These are phyloP conservation scores for Vannuccia rotundouncinata DNA, from an alignment of 2,888 invertebrate species.

Conservation along the genomic window DNA sequence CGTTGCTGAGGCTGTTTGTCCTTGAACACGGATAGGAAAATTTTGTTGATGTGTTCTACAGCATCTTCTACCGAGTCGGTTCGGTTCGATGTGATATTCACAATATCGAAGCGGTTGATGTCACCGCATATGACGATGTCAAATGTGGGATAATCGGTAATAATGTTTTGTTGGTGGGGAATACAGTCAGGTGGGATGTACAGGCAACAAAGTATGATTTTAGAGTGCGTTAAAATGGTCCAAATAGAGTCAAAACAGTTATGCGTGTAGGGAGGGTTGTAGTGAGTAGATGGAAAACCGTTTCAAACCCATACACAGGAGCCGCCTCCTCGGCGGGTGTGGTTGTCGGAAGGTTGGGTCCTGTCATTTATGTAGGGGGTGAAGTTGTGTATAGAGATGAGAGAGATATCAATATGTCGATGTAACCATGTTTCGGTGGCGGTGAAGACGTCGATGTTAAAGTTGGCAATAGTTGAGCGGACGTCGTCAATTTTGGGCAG, in stretches of 20 bases:
- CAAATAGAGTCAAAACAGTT: not conserved
- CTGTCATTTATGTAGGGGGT: not conserved
- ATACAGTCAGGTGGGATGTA: not conserved
- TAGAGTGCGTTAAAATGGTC: not conserved
- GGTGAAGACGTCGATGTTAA: not conserved
- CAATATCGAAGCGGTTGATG: too few relatives aligned
- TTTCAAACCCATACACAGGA: not conserved
- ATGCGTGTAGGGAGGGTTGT: not conserved
- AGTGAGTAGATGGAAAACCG: not conserved
- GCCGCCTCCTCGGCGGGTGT: not conserved
- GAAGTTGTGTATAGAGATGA: not conserved
- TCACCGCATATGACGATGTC: too few relatives aligned
- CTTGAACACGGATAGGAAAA: too few relatives aligned
- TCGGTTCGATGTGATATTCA: too few relatives aligned
- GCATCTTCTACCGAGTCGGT: too few relatives aligned
- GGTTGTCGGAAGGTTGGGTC: not conserved
- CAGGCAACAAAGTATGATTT: not conserved
- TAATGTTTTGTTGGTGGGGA: not conserved
- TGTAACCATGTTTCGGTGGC: constrained; percentile 10
- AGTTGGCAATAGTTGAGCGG: not conserved
- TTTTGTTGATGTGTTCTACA: too few relatives aligned
- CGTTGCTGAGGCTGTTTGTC: too few relatives aligned
- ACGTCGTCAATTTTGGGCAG: not conserved
- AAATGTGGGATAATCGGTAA: constrained; percentile 9
- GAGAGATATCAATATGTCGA: not conserved